Conservation (phyloP, 92 coral and sea anemone species). For the Ricordea florida region DNA sequence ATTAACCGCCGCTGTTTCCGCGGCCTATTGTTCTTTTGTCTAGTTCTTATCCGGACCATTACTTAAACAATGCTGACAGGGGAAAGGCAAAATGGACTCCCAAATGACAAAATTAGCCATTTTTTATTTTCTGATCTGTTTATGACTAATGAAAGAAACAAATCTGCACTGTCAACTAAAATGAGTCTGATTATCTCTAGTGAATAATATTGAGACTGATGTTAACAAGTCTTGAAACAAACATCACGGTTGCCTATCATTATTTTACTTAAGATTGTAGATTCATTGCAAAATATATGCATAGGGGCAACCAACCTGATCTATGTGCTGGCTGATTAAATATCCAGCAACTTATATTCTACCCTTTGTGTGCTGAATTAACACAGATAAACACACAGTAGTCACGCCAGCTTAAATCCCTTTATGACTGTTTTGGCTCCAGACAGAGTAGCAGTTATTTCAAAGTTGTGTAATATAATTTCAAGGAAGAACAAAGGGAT, state of each 20-base stretch:
- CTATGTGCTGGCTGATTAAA: not conserved
- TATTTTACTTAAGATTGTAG: slow-evolving; percentile 8
- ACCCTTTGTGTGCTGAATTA: not conserved
- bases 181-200: slow-evolving; percentile 6
- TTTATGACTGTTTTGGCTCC: not conserved
- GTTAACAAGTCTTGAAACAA: slow-evolving; percentile 16
- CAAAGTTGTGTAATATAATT: not conserved
- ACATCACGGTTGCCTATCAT: slow-evolving; percentile 15
- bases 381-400: slow-evolving; percentile 9
- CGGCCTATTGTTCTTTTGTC: too few relatives aligned
- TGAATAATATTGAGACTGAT: slow-evolving; percentile 3
- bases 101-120: not conserved
- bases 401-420: slow-evolving; percentile 6
- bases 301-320: not conserved
- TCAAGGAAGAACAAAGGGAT: not conserved
- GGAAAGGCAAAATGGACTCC: too few relatives aligned
- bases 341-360: not conserved
- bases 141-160: slow-evolving; percentile 3
- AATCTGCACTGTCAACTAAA: slow-evolving; percentile 5
- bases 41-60: too few relatives aligned
- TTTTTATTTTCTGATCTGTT: slow-evolving; percentile 4
- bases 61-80: too few relatives aligned
- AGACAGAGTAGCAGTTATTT: slow-evolving; percentile 13
- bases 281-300: not conserved
- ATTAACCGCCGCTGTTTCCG: too few relatives aligned